Evolutionary conservation across 2,797 vertebrate species (phyloP).

Genomic region (Esox masquinongy): DNA sequence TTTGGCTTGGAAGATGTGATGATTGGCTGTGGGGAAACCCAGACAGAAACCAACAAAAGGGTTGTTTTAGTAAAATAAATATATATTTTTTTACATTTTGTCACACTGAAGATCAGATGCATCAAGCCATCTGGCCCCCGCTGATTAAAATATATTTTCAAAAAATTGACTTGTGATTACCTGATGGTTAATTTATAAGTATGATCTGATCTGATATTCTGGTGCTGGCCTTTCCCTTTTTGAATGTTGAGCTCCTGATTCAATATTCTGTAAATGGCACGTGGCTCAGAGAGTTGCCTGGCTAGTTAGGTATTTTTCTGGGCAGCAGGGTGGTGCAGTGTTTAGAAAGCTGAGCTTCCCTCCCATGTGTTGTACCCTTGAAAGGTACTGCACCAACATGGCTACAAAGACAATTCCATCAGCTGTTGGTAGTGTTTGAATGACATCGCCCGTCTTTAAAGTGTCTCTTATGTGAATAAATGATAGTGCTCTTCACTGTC

Average conservation of each 20-base stretch:
- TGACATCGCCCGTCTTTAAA: not conserved
- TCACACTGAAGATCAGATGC: not conserved
- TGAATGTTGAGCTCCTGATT: not conserved
- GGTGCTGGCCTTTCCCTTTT: not conserved
- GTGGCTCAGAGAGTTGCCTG: not conserved
- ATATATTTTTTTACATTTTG: not conserved
- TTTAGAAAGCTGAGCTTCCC: not conserved
- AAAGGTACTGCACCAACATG: not conserved
- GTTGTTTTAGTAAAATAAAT: not conserved
- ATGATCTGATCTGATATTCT: not conserved
- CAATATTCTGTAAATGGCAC: not conserved
- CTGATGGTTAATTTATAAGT: not conserved
- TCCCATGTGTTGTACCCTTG: not conserved
- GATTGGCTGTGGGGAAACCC: not conserved
- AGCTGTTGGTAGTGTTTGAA: slow-evolving; percentile 10
- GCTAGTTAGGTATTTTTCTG: not conserved
- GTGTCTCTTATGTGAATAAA: not conserved
- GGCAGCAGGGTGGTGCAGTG: not conserved
- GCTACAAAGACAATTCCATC: not conserved
- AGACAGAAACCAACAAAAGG: not conserved
- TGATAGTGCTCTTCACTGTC: not conserved
- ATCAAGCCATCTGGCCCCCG: not conserved
- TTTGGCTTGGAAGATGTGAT: not conserved
- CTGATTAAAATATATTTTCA: too few relatives aligned
- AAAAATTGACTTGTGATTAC: not conserved